A percentile compares a stretch with the other conserved stretches of the same genome.
Evolutionary conservation across 1,140 invertebrate genomes (phyloP).

Genomic region (Laodelphax striatellus): DNA sequence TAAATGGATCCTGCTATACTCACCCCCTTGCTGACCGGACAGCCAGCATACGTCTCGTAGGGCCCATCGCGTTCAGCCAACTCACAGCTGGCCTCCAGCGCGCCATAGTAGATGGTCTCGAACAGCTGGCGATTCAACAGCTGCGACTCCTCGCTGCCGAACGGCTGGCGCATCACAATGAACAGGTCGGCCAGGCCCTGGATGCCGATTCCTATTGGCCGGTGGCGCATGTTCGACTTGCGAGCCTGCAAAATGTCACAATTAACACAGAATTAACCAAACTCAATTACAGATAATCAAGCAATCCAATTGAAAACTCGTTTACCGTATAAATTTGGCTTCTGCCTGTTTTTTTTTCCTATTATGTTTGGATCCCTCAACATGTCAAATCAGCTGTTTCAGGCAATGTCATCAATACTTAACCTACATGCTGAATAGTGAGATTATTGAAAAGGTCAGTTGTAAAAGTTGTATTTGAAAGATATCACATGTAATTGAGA

Average conservation of each 20-base stretch:
- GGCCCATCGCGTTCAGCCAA: constrained; percentile 74
- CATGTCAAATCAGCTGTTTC: too few relatives aligned
- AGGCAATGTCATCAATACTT: too few relatives aligned
- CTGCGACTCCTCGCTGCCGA: constrained; percentile 75
- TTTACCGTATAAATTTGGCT: too few relatives aligned
- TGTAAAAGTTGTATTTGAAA: too few relatives aligned
- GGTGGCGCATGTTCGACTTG: constrained; percentile 80
- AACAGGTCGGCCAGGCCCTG: constrained; percentile 96
- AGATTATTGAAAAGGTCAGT: too few relatives aligned
- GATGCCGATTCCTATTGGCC: constrained; percentile 94
- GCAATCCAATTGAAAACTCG: too few relatives aligned
- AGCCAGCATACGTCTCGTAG: constrained; percentile 86
- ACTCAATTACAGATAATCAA: too few relatives aligned
- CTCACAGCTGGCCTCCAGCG: constrained; percentile 93
- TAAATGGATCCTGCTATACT: background rate
- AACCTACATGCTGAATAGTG: too few relatives aligned
- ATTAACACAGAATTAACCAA: too few relatives aligned
- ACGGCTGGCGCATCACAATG: constrained; percentile 87
- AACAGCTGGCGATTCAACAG: constrained; percentile 93
- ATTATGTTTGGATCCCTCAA: too few relatives aligned
- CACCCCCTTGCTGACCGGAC: constrained; percentile 85
- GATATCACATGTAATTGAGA: too few relatives aligned
- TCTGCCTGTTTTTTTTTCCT: too few relatives aligned
- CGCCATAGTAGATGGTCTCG: constrained; percentile 97
- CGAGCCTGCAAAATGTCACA: constrained; percentile 37